Conservation (phyloP, 1,140 invertebrate genomes). For the Eueides isabella region DNA sequence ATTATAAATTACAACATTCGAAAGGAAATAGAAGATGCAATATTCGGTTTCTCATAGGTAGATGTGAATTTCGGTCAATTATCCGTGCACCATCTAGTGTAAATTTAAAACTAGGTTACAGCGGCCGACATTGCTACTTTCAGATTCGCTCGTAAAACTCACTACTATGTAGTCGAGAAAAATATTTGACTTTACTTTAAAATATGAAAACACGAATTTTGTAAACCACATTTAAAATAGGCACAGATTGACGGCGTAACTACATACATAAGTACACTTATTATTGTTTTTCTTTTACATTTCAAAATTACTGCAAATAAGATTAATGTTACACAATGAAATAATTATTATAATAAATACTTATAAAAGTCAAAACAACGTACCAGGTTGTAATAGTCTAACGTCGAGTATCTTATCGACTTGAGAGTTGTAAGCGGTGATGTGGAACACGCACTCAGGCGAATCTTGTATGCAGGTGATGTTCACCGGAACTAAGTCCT, state of each 20-base stretch:
- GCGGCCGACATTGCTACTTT: constrained; percentile 50
- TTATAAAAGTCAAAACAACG: constrained; percentile 46
- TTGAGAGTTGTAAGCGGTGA: constrained; percentile 98
- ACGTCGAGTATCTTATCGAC: constrained; percentile 99
- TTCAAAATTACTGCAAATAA: background rate
- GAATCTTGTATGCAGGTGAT: constrained; percentile 98
- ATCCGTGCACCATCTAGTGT: constrained; percentile 58
- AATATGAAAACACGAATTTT: constrained; percentile 25
- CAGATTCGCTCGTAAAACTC: constrained; percentile 58
- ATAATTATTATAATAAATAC: background rate
- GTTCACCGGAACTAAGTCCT: constrained; percentile 98
- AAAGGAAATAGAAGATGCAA: constrained; percentile 35
- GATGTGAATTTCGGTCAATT: constrained; percentile 61
- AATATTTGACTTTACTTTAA: constrained; percentile 29
- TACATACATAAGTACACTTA: background rate
- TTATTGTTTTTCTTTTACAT: background rate
- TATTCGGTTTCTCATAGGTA: constrained; percentile 38
- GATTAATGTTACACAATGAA: background rate
- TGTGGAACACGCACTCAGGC: constrained; percentile 97
- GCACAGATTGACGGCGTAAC: background rate
- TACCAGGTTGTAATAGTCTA: constrained; percentile 97
- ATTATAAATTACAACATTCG: constrained; percentile 20
- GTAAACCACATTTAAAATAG: constrained; percentile 15
- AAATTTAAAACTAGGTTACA: constrained; percentile 78
- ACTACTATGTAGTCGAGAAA: constrained; percentile 37